Percentiles rank a stretch among this genome's conserved stretches.
Evolutionary conservation across 2,113 vertebrate genomes (phyloP).

Genomic region (Ceyx cyanopectus): DNA sequence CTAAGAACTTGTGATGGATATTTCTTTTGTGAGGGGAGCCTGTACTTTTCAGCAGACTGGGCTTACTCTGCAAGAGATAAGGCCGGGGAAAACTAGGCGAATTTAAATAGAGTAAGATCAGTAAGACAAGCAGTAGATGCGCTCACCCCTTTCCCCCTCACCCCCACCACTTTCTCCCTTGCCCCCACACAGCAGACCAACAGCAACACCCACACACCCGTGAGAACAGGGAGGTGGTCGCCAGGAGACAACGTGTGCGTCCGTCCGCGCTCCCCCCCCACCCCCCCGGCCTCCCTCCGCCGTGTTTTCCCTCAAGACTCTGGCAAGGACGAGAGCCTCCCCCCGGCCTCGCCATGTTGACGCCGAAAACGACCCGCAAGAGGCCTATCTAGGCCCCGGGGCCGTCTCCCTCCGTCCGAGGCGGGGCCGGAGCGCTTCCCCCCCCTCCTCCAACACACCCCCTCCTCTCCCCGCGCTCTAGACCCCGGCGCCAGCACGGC

Average conservation of each 20-base stretch:
- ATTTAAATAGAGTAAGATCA: neutral
- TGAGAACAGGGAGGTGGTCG: neutral
- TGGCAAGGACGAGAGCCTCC: neutral
- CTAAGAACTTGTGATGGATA: neutral
- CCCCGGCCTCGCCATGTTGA: neutral
- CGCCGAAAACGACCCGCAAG: neutral
- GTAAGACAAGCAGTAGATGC: too few relatives aligned
- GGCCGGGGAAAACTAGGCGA: neutral
- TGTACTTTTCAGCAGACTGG: neutral
- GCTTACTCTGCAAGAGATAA: neutral
- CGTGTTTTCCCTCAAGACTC: neutral
- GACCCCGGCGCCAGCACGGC: neutral
- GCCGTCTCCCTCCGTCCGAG: neutral
- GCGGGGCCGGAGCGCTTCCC: neutral
- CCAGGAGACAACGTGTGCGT: neutral
- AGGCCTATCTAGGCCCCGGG: neutral
- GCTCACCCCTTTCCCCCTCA: neutral
- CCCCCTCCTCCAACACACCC: neutral
- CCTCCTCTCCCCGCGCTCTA: neutral
- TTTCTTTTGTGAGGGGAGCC: too few relatives aligned
- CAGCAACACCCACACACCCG: neutral
- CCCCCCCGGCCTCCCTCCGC: rapidly evolving
- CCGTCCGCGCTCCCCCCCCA: rapidly evolving
- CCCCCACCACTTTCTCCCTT: too few relatives aligned
- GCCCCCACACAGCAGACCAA: too few relatives aligned